phyloP scores from a whole-genome alignment of 2,888 invertebrate genomes.

The Sminthurinus aureus region DNA sequence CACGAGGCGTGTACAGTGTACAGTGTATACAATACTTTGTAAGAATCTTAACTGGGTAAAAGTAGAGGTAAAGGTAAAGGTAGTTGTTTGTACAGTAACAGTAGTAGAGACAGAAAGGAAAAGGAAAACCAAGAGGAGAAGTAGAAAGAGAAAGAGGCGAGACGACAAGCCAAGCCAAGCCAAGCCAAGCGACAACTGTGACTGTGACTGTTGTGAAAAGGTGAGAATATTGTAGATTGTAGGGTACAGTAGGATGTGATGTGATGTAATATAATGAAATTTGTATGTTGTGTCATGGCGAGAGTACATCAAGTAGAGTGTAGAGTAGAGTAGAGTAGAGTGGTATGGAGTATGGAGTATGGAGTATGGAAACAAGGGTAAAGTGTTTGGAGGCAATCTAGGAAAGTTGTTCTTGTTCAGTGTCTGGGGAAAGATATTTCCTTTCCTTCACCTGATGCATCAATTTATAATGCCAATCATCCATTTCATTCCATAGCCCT shows the following conservation, averaged over 20 bases:
- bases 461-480: constrained; percentile 52
- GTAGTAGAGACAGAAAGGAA: not conserved
- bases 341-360: too few relatives aligned
- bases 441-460: constrained; percentile 48
- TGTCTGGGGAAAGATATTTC: constrained; percentile 38
- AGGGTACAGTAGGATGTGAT: not conserved
- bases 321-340: constrained; percentile 1
- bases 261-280: constrained; percentile 8
- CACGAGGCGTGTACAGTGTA: too few relatives aligned
- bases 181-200: not conserved
- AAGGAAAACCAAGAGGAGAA: not conserved
- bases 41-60: too few relatives aligned
- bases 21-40: too few relatives aligned
- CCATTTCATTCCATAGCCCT: not conserved
- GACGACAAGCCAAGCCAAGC: not conserved
- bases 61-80: too few relatives aligned
- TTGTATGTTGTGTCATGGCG: constrained; percentile 10
- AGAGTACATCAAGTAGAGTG: not conserved
- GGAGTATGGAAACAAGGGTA: not conserved
- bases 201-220: not conserved
- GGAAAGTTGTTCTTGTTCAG: constrained; percentile 30
- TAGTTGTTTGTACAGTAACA: too few relatives aligned
- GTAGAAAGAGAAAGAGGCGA: not conserved
- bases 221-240: not conserved
- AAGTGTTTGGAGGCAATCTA: not conserved